Percentiles rank a stretch among this genome's conserved stretches.
phyloP scores from a whole-genome alignment of 2,888 invertebrate genomes.

The Rotaria magnacalcarata region DNA sequence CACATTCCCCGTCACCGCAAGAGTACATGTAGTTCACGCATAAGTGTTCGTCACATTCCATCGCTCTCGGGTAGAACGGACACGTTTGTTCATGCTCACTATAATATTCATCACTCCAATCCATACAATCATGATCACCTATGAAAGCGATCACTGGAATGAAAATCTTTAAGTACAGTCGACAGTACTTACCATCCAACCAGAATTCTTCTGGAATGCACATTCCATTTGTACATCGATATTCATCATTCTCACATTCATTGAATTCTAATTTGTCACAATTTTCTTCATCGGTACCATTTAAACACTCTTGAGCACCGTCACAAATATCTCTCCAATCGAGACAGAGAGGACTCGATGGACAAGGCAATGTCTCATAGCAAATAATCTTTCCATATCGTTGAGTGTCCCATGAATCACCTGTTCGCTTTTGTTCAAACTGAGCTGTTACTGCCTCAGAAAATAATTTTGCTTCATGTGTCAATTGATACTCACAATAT shows the following conservation, averaged over 20 bases:
- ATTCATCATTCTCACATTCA: too few relatives aligned
- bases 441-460: background rate
- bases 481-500: conserved; percentile 19
- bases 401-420: background rate
- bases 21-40: background rate
- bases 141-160: too few relatives aligned
- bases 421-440: background rate
- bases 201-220: background rate
- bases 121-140: too few relatives aligned
- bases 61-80: too few relatives aligned
- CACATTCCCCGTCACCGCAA: background rate
- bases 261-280: too few relatives aligned
- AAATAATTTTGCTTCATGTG: background rate
- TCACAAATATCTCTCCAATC: background rate
- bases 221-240: too few relatives aligned
- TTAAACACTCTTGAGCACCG: too few relatives aligned
- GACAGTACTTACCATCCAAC: background rate
- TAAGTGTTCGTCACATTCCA: too few relatives aligned
- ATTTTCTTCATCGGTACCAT: too few relatives aligned
- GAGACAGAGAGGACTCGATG: background rate
- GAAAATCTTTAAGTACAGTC: too few relatives aligned
- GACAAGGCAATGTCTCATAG: background rate
- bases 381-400: background rate
- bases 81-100: too few relatives aligned
- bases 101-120: too few relatives aligned